phyloP scores from a whole-genome alignment of 2,888 invertebrate species.

The Acleris sparsana region DNA sequence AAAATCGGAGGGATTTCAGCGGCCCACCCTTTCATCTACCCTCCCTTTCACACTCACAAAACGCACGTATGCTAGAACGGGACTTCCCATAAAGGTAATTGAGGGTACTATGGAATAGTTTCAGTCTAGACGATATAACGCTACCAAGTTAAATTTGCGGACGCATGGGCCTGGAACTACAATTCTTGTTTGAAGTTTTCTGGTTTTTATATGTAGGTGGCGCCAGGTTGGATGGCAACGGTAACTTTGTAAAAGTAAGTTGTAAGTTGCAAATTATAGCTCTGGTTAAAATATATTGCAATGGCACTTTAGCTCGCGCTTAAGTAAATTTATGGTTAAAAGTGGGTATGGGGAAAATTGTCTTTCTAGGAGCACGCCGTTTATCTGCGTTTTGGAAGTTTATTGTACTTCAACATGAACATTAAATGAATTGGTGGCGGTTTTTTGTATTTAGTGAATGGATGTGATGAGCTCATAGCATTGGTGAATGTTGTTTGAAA shows the following conservation, averaged over 20 bases:
- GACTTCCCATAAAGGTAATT: conserved; percentile 36
- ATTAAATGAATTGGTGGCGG: conserved; percentile 17
- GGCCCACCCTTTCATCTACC: conserved; percentile 33
- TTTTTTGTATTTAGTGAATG: conserved; percentile 16
- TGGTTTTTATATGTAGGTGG: conserved; percentile 3
- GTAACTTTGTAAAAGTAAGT: conserved; percentile 30
- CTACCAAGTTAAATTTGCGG: conserved; percentile 25
- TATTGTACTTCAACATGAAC: conserved; percentile 32
- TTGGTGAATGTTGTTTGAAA: too few relatives aligned
- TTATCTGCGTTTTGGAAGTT: conserved; percentile 30
- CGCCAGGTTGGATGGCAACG: conserved; percentile 5
- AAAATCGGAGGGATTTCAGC: conserved; percentile 38
- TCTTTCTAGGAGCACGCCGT: conserved; percentile 23
- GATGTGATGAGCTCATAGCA: not conserved
- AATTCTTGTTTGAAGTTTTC: not conserved
- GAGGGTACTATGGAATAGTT: conserved; percentile 38
- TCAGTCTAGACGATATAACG: conserved; percentile 36
- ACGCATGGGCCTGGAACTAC: conserved; percentile 6
- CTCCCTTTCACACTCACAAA: conserved; percentile 22
- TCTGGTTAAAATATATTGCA: conserved; percentile 37
- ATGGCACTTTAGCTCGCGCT: conserved; percentile 33
- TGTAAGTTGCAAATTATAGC: conserved; percentile 37
- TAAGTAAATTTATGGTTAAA: conserved; percentile 32
- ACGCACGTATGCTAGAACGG: conserved; percentile 7
- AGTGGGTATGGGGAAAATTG: conserved; percentile 34